Conservation (phyloP, 1,140 invertebrate genomes). For the Mya arenaria region DNA sequence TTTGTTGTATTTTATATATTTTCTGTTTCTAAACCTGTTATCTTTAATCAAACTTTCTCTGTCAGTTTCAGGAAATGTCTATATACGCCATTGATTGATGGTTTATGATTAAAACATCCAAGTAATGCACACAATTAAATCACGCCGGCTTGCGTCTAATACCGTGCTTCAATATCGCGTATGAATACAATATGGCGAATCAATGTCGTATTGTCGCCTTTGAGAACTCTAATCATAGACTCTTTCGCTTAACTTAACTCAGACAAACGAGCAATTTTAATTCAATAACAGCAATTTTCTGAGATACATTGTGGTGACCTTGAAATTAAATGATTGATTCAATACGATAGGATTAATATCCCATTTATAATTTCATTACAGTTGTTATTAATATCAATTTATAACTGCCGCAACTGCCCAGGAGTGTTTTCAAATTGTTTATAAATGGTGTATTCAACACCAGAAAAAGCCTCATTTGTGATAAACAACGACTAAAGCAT, state of each 20-base stretch:
- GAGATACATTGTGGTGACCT: neutral
- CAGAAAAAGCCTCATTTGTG: too few species aligned
- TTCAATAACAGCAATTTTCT: neutral
- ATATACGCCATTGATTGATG: neutral
- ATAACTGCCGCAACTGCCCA: too few species aligned
- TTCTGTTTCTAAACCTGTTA: too few species aligned
- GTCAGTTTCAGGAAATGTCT: neutral
- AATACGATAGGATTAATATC: neutral
- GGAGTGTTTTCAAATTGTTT: too few species aligned
- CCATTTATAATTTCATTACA: neutral
- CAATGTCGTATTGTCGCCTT: conserved; percentile 19
- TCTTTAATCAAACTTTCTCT: too few species aligned
- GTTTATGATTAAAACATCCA: neutral
- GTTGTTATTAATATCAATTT: too few species aligned
- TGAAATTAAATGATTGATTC: neutral
- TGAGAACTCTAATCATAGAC: neutral
- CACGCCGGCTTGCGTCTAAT: too few species aligned
- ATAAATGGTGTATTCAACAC: too few species aligned
- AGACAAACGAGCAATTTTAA: neutral
- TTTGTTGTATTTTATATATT: too few species aligned
- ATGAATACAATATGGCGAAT: conserved; percentile 24
- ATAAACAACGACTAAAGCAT: too few species aligned
- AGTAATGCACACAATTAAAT: too few species aligned
- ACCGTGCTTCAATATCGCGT: neutral
- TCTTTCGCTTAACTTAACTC: conserved; percentile 22